Base-by-base conservation (phyloP, 2,797 vertebrate species). In the Eospalax fontanierii region DNA sequence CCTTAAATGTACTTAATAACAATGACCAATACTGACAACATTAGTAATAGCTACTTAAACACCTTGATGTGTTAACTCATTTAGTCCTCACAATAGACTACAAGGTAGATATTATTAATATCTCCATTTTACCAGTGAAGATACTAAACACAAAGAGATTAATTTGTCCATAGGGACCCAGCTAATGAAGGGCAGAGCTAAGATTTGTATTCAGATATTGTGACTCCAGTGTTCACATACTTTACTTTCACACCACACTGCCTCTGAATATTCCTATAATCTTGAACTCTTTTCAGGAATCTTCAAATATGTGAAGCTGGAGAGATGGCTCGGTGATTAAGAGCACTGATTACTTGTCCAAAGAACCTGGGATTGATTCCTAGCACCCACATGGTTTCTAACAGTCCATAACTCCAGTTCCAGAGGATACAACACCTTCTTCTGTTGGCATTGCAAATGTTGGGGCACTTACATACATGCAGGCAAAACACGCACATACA, bases 21-120 rank as follows among this genome's bases (percentile, higher is more conserved):
- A 89, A 75, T 12, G 57, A 90, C 2, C 54, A 18, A 35, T 46
- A 65, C 26, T 21, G 4, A 79, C 8, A 43, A 21, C n/a, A 86
- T 22, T 90, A 50, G n/a, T 40, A 65, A 50, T 46, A 94, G 59
- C 59, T 91, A 89, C 24, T 87, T 59, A 91, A 94, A 91, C 38
- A 89, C 9, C 86, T 80, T 38, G 78, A 15, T 90, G 35, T 94
- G 78, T 90, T 66, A 94, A 86, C 38, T 76, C 50, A 46, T 19
- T n/a, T 63, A 80, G 46, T 82, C 24, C 73, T 89, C 70, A 86
- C 22, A 43, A 68, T 16, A 95, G 74, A 16, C 33, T 61, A 74
- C 0, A 3, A 87, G 16, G 40, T 28, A 89, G 26, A 90, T 9
- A 43, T 70, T 76, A 90, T 26, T 88, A 92, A 26, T 50, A 94